Conservation (phyloP, 2,797 vertebrate species). For the Liasis olivaceus region DNA sequence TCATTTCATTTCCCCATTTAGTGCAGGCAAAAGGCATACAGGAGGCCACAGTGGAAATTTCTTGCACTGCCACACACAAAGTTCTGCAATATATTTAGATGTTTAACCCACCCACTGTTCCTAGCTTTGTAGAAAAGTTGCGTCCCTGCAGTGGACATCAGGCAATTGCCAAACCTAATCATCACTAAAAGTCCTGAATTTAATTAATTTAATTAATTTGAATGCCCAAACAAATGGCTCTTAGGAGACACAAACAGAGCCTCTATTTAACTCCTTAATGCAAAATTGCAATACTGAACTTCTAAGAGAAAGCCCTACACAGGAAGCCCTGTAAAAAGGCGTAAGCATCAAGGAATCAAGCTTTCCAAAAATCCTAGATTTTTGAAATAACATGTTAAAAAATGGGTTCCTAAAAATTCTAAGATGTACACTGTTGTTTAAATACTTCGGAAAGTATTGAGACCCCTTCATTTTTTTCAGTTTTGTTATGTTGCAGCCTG, state of each 20-base stretch:
- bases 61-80: background rate
- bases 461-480: too few species aligned
- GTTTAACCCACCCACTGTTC: background rate
- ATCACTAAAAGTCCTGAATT: background rate
- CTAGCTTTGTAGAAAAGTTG: background rate
- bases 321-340: background rate
- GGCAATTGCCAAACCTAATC: background rate
- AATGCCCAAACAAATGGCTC: background rate
- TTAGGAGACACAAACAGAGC: background rate
- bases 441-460: background rate
- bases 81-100: background rate
- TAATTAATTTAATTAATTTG: background rate
- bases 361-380: background rate
- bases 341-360: background rate
- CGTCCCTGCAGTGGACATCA: background rate
- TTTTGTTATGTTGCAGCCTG: too few species aligned
- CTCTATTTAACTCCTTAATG: background rate
- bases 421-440: background rate
- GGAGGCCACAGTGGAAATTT: slow-evolving; percentile 12
- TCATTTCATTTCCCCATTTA: slow-evolving; percentile 69
- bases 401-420: too few species aligned
- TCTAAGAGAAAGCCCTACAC: too few species aligned
- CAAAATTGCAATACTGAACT: background rate
- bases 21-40: slow-evolving; percentile 12
- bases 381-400: background rate